Evolutionary conservation across 2,888 invertebrate genomes (phyloP).

Genomic region (Patella pellucida): DNA sequence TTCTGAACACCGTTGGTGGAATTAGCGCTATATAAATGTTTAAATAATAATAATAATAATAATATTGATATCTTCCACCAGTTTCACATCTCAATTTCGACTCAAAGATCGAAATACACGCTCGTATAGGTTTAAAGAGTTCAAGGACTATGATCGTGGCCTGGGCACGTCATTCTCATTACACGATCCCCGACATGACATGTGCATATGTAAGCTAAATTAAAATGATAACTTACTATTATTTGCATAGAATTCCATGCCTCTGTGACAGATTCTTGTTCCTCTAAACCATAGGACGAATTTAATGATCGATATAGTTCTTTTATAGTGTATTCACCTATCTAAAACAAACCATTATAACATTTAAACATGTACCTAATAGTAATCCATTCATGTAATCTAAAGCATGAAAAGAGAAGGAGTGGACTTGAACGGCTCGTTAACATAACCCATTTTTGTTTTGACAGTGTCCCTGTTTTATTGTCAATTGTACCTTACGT

Average conservation of each 20-base stretch:
- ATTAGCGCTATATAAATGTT: too few species aligned
- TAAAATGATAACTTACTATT: constrained; percentile 78
- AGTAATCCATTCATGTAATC: neutral
- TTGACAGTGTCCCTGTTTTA: too few species aligned
- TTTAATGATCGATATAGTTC: constrained; percentile 78
- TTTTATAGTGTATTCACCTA: constrained; percentile 74
- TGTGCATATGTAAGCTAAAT: too few species aligned
- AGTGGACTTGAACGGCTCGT: neutral
- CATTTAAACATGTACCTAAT: neutral
- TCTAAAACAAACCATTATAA: constrained; percentile 42
- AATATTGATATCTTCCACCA: too few species aligned
- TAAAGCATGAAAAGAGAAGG: neutral
- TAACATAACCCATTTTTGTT: too few species aligned
- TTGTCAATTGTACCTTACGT: too few species aligned
- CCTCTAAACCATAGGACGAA: constrained; percentile 75
- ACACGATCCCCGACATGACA: too few species aligned
- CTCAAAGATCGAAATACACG: neutral
- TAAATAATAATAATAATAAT: too few species aligned
- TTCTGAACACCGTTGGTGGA: too few species aligned
- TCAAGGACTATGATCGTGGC: too few species aligned
- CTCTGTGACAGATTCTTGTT: constrained; percentile 74
- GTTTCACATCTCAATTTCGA: too few species aligned
- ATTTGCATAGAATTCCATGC: constrained; percentile 89
- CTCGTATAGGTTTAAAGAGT: neutral
- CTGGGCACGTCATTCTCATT: too few species aligned